Evolutionary conservation across 2,888 invertebrate genomes (phyloP).

Genomic region (Ctena decussata): DNA sequence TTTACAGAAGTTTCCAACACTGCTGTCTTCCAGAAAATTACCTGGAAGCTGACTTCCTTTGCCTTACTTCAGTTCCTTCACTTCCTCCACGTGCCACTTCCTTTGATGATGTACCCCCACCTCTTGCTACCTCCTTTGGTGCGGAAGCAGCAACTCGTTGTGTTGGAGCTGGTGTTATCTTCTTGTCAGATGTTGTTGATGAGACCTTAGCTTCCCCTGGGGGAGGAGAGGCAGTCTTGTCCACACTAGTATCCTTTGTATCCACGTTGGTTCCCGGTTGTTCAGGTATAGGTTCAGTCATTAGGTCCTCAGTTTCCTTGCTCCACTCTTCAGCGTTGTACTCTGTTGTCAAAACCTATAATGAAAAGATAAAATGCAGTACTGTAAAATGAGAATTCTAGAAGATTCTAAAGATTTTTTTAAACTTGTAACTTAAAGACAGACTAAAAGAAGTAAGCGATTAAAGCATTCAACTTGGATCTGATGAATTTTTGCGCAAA

Average conservation of each 20-base stretch:
- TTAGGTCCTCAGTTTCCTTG: slow-evolving; percentile 41
- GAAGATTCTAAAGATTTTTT: too few relatives aligned
- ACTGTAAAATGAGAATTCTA: too few relatives aligned
- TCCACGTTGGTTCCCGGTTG: slow-evolving; percentile 22
- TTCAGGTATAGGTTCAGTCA: slow-evolving; percentile 9
- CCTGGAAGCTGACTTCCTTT: not conserved
- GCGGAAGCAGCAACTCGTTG: not conserved
- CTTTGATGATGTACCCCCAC: not conserved
- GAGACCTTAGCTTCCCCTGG: slow-evolving; percentile 12
- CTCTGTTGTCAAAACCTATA: slow-evolving; percentile 80
- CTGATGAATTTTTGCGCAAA: too few relatives aligned
- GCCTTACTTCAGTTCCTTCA: not conserved
- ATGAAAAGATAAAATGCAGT: too few relatives aligned
- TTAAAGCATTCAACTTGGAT: too few relatives aligned
- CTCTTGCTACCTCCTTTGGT: slow-evolving; percentile 12
- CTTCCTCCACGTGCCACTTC: not conserved
- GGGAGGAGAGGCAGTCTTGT: slow-evolving; percentile 24
- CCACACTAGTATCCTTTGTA: slow-evolving; percentile 50
- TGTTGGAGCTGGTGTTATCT: not conserved
- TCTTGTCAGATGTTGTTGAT: slow-evolving; percentile 9
- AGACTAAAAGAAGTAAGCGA: too few relatives aligned
- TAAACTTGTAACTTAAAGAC: too few relatives aligned
- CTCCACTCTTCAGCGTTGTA: slow-evolving; percentile 73
- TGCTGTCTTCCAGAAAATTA: too few relatives aligned
- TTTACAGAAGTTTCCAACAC: too few relatives aligned